These are phyloP conservation scores for Lasioglossum pauxillum DNA, from an alignment of 2,888 invertebrate species.

Conservation along the genomic window DNA sequence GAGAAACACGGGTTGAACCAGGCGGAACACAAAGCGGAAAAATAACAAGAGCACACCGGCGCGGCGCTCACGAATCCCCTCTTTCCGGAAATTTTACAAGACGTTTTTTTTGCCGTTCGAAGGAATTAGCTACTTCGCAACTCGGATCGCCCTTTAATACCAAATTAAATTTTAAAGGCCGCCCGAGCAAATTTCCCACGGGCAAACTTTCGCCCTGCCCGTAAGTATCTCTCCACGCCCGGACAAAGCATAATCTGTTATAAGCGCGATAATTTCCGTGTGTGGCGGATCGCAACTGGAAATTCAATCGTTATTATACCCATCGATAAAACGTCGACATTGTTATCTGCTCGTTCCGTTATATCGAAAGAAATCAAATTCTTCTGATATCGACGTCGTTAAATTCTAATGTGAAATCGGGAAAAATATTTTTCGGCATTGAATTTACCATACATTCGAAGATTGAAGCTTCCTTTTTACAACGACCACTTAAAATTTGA, in stretches of 20 bases:
- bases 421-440: neutral
- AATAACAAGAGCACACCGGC: neutral
- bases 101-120: neutral
- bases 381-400: neutral
- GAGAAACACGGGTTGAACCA: neutral
- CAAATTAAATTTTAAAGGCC: constrained; percentile 12
- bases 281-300: neutral
- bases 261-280: neutral
- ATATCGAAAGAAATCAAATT: neutral
- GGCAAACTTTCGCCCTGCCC: neutral
- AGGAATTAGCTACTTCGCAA: constrained; percentile 13
- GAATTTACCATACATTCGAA: neutral
- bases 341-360: neutral
- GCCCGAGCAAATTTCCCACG: constrained; percentile 1
- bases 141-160: constrained; percentile 13
- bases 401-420: neutral
- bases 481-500: neutral
- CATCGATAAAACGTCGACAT: neutral
- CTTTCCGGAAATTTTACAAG: neutral
- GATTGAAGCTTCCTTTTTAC: neutral
- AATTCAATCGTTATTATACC: neutral
- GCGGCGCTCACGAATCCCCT: neutral
- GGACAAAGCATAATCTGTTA: neutral
- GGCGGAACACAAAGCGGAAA: neutral
- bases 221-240: neutral